Evolutionary conservation across 1,140 invertebrate species (phyloP), one percentile per base, ranked within the genome.

Genomic region (Papilio polytes): DNA sequence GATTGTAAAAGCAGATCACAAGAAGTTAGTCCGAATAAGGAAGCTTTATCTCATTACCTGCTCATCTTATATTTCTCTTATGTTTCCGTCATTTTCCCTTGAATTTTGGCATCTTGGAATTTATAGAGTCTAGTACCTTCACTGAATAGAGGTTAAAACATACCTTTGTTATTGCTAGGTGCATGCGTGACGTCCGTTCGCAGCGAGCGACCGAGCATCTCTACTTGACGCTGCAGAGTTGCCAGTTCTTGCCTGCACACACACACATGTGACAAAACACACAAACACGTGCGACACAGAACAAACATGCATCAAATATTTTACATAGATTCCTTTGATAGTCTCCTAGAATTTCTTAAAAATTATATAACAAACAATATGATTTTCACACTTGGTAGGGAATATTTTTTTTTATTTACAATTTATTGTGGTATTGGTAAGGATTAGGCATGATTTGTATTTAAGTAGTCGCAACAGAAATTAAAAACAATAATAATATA

Each of bases 201-300:
- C 78, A 94, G 82, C 66, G 90, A 89, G 31, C 86, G 85, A 18
- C 91, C 89, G 66, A 94, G 88, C 80, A 74, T 86, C 82, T 95
- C 92, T 95, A 95, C 92, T 95, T 95, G 93, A 95, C 91, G 94
- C 91, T 95, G 95, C 93, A 95, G 90, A 95, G 91, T 88, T 89
- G 94, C 94, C 94, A 95, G 91, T 94, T 95, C 94, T 91, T 95
- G 84, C 94, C 95, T 95, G 94, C 78, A 91, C 85, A 91, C 85
- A 88, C 86, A 91, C 86, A 90, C 83, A 87, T 81, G 91, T 92
- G 90, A 85, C 81, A 85, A 89, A 90, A 91, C 89, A 93, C 90
- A 84, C 89, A 91, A 85, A 88, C 85, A 88, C 83, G 86, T 89
- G 86, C 87, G 85, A 72, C 66, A 83, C 73, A 51, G 44, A 74